phyloP scores from a whole-genome alignment of 2,797 vertebrate species.

The Taenioides sp. region DNA sequence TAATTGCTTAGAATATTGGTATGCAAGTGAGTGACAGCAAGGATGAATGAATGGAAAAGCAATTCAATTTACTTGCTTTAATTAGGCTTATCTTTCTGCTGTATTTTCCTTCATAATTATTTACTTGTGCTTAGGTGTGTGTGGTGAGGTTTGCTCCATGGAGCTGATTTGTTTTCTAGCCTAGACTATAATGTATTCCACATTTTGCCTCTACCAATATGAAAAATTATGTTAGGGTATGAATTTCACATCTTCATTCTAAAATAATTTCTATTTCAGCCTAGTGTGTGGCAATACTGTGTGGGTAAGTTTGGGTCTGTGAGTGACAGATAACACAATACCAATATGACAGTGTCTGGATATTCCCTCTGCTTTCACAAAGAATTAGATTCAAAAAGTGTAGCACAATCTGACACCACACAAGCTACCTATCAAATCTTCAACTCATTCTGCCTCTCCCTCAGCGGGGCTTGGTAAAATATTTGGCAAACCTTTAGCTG shows the following conservation, averaged over 20 bases:
- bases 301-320: constrained; percentile 41
- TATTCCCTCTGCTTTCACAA: constrained; percentile 64
- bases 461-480: constrained; percentile 45
- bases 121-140: constrained; percentile 15
- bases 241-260: neutral
- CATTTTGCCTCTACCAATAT: neutral
- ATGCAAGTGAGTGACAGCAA: constrained; percentile 53
- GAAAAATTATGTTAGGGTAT: neutral
- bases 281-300: constrained; percentile 52
- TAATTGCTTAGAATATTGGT: constrained; percentile 43
- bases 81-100: constrained; percentile 63
- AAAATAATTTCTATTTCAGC: neutral
- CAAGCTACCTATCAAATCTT: constrained; percentile 67
- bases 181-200: neutral
- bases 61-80: constrained; percentile 62
- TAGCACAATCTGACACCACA: constrained; percentile 65
- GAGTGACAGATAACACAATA: constrained; percentile 67
- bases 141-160: neutral
- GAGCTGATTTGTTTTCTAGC: neutral
- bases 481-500: constrained; percentile 50
- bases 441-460: constrained; percentile 40
- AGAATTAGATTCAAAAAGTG: constrained; percentile 64
- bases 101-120: constrained; percentile 21
- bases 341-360: constrained; percentile 64
- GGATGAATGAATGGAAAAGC: constrained; percentile 63